These are phyloP conservation scores for Conus betulinus DNA, from an alignment of 1,140 invertebrate species.

Conservation along the genomic window DNA sequence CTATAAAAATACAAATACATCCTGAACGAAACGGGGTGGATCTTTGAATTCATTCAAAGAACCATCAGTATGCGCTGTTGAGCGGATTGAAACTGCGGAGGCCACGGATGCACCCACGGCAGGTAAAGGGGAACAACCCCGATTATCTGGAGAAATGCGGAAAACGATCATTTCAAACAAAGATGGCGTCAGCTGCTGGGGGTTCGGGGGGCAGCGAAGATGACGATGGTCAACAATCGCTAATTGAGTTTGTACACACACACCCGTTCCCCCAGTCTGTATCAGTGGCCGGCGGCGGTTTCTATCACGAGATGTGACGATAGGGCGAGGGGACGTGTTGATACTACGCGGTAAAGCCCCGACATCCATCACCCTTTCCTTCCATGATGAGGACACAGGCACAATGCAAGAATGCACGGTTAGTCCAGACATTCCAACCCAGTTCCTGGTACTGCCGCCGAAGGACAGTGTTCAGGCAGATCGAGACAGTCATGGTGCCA, in stretches of 20 bases:
- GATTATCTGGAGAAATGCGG: neutral
- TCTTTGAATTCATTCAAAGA: neutral
- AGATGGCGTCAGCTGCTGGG: conserved; percentile 21
- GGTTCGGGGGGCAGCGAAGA: conserved; percentile 2
- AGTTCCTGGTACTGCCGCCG: conserved; percentile 45
- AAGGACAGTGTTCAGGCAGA: conserved; percentile 24
- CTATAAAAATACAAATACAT: no score
- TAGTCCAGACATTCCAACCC: conserved; percentile 32
- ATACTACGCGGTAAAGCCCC: conserved; percentile 32
- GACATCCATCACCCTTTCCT: conserved; percentile 27
- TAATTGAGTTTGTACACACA: conserved; percentile 34
- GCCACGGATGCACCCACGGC: neutral
- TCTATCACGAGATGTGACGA: conserved; percentile 25
- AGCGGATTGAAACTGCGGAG: neutral
- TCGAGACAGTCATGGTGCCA: neutral
- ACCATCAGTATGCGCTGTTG: neutral
- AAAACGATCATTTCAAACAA: neutral
- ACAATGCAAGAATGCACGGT: conserved; percentile 17
- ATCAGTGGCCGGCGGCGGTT: conserved; percentile 41
- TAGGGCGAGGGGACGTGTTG: conserved; percentile 46
- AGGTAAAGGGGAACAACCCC: conserved; percentile 26
- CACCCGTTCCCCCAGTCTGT: conserved; percentile 41
- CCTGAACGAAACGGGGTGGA: no score
- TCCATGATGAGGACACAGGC: neutral
- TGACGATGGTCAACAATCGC: neutral